Conservation (phyloP, 1,140 invertebrate species). For the Belonocnema kinseyi region DNA sequence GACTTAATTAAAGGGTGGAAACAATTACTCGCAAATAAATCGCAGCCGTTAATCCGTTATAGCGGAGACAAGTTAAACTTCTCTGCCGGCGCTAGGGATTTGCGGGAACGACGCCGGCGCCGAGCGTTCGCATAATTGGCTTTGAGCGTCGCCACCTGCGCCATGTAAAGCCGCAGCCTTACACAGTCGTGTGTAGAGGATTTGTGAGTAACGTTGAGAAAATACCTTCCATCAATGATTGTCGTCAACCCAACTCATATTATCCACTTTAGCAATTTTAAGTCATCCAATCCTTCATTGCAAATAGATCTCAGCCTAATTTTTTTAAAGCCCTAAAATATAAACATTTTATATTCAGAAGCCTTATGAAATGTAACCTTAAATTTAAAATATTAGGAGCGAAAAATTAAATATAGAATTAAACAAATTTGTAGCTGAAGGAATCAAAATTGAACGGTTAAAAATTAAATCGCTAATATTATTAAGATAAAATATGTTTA, state of each 20-base stretch:
- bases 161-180: constrained; percentile 62
- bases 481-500: no score
- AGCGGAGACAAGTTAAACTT: constrained; percentile 74
- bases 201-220: constrained; percentile 23
- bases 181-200: constrained; percentile 44
- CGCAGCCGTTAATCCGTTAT: constrained; percentile 73
- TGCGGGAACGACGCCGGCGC: constrained; percentile 64
- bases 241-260: not conserved
- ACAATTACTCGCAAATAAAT: constrained; percentile 73
- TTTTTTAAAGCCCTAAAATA: no score
- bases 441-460: no score
- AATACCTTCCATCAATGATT: constrained; percentile 23
- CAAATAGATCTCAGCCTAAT: no score
- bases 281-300: not conserved
- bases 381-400: no score
- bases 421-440: no score
- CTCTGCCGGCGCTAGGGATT: constrained; percentile 65
- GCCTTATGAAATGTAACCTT: no score
- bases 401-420: no score
- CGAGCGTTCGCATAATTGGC: constrained; percentile 74
- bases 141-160: constrained; percentile 74
- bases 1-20: constrained; percentile 73
- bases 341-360: no score
- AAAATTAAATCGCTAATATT: no score
- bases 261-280: not conserved